phyloP scores from a whole-genome alignment of 1,140 invertebrate species.

The Drosophila mauritiana region DNA sequence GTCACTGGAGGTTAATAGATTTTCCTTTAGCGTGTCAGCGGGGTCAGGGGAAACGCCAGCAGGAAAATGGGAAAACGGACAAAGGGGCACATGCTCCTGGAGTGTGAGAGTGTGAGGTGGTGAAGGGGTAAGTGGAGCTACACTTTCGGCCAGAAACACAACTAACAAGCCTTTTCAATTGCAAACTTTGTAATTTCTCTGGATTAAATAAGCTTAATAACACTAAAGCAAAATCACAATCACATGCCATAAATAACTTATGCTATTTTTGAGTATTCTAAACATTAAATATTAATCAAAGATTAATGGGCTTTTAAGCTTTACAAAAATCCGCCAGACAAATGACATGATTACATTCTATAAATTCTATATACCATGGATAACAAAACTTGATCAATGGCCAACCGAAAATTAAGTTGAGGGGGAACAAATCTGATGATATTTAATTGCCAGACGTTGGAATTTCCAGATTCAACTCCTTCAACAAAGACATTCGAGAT shows the following conservation, averaged over 20 bases:
- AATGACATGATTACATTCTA: conserved; percentile 15
- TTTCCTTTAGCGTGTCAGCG: conserved; percentile 76
- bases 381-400: conserved; percentile 20
- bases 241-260: no score
- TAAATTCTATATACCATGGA: conserved; percentile 4
- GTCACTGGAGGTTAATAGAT: conserved; percentile 83
- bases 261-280: background rate
- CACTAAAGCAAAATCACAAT: no score
- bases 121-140: conserved; percentile 25
- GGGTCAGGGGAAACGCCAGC: conserved; percentile 43
- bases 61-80: conserved; percentile 18
- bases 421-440: conserved; percentile 43
- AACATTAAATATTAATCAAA: conserved; percentile 6
- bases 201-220: background rate
- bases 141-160: conserved; percentile 19
- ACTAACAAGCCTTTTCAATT: conserved; percentile 5
- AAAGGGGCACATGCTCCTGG: background rate
- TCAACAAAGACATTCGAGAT: conserved; percentile 34
- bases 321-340: conserved; percentile 7
- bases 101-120: background rate
- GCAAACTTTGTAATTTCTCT: background rate
- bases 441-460: conserved; percentile 61
- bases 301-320: conserved; percentile 1
- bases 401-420: background rate
- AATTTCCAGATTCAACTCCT: conserved; percentile 31